Evolutionary conservation across 2,113 vertebrate species (phyloP).

Genomic region (Brachyhypopomus gauderio): DNA sequence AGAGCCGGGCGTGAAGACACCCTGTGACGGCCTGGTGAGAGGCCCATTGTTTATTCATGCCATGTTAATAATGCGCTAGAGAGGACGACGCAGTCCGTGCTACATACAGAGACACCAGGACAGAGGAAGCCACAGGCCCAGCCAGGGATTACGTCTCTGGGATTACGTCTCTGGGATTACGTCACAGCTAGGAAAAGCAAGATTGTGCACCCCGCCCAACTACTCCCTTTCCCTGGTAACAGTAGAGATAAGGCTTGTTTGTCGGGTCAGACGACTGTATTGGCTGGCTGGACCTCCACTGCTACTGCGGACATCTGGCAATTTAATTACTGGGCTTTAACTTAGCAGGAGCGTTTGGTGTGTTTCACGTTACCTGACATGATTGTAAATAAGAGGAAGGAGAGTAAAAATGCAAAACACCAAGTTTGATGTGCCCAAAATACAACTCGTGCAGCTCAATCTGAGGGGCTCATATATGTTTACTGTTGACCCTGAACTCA

Average conservation of each 20-base stretch:
- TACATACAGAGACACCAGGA: constrained; percentile 23
- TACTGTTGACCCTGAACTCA: background rate
- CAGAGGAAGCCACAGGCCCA: constrained; percentile 14
- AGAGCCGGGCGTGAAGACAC: background rate
- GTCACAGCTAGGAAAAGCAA: constrained; percentile 21
- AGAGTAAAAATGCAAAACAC: too few relatives aligned
- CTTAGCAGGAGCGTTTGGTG: background rate
- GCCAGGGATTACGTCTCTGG: constrained; percentile 27
- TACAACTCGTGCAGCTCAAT: too few relatives aligned
- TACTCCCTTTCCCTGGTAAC: background rate
- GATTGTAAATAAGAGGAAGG: too few relatives aligned
- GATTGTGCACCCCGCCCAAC: constrained; percentile 2
- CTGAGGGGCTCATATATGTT: too few relatives aligned
- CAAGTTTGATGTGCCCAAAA: too few relatives aligned
- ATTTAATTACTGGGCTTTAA: constrained; percentile 25
- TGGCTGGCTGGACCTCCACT: constrained; percentile 1
- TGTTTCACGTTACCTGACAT: too few relatives aligned
- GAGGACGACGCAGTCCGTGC: constrained; percentile 37
- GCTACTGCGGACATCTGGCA: constrained; percentile 1
- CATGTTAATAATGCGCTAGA: constrained; percentile 46
- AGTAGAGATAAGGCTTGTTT: background rate
- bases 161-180: too few relatives aligned
- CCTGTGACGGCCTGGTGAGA: constrained; percentile 33
- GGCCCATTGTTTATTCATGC: constrained; percentile 47
- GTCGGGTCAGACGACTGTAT: background rate